Conservation (phyloP, 2,113 vertebrate genomes). For the Neolamprologus longior region DNA sequence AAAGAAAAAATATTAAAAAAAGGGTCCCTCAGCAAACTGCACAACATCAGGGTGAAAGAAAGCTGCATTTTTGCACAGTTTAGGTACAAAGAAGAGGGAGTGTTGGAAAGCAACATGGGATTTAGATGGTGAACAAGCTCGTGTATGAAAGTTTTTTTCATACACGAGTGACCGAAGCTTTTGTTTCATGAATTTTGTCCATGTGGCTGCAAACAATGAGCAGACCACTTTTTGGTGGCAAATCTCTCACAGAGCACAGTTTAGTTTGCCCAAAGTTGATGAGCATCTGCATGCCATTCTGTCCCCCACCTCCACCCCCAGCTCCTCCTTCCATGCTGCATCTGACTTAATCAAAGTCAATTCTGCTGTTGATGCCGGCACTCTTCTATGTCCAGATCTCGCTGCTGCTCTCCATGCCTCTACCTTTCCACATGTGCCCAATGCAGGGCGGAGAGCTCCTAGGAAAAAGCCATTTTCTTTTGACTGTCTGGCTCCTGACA, state of each 20-base stretch:
- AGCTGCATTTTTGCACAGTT: not conserved
- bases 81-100: not conserved
- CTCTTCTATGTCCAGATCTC: not conserved
- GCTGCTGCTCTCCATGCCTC: not conserved
- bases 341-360: not conserved
- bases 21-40: not conserved
- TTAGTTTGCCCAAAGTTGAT: not conserved
- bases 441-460: fast-evolving
- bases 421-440: not conserved
- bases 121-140: not conserved
- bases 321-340: not conserved
- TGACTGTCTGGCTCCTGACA: not conserved
- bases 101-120: not conserved
- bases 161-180: not conserved
- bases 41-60: not conserved
- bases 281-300: not conserved
- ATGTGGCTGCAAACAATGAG: not conserved
- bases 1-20: not conserved
- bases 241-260: too few relatives aligned
- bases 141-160: not conserved
- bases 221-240: not conserved
- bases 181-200: not conserved
- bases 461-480: not conserved
- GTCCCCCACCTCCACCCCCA: not conserved
- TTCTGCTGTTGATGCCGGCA: not conserved